Evolutionary conservation across 1,140 invertebrate species (phyloP), one percentile per base, ranked within the genome.

Genomic region (Epicauta chinensis): DNA sequence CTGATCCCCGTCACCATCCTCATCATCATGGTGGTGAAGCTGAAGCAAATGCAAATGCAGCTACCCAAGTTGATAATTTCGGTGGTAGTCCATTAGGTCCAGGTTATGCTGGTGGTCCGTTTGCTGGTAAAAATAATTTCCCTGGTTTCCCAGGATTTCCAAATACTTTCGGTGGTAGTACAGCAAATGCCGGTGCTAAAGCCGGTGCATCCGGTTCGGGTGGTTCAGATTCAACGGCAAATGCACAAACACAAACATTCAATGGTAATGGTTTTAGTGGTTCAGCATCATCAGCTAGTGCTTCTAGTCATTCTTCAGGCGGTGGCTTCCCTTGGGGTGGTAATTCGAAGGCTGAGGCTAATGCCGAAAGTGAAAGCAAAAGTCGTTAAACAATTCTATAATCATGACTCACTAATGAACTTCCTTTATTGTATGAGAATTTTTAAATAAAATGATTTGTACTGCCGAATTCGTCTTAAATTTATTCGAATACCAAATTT

Each of bases 231-330:
- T 49, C 46, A 1, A 49, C 37, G 2, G 46, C 46, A 23, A 49
- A 49, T 38, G 46, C 46, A 29, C 46, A 49, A 49, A 14, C 36
- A 3, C 46, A 49, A 16, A 49, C 46, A 15, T 49, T 49, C 36
- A 49, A 16, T 16, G 46, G 46, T 16, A 49, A 49, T 16, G 46
- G 46, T 4, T 49, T 49, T 17, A 17, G 7, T 10, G 46, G 46
- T 4, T 49, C 46, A 10, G 46, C 46, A 16, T 49, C 46, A 9
- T 49, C 46, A 11, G 46, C 46, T 13, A 49, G 46, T 38, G 45
- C 45, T 6, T 47, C 45, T 29, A 47, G 45, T 34, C 45, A 47
- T n/a, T 38, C 34, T 10, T 47, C 45, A 2, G 36, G 34, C 3
- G 45, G 44, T 14, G 23, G 23, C 23, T n/a, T n/a, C n/a, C n/a